Conservation (phyloP, 2,888 invertebrate species). For the Oxyscelio sp. region DNA sequence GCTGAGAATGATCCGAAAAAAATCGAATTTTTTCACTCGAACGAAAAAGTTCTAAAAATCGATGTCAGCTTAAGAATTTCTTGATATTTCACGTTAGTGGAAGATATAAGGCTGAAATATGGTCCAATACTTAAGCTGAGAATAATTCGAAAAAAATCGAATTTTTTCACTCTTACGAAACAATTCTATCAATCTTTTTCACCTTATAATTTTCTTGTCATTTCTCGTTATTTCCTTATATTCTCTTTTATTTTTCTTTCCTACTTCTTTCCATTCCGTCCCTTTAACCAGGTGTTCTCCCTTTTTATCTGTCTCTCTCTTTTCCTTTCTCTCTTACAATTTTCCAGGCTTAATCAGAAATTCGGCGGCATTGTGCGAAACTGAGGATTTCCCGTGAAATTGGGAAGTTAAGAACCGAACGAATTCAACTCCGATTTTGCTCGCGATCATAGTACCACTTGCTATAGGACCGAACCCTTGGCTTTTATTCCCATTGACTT, state of each 20-base stretch:
- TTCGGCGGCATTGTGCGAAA: slow-evolving; percentile 61
- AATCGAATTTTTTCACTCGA: no score
- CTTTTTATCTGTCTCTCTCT: slow-evolving; percentile 9
- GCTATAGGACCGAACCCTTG: not conserved
- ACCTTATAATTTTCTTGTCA: no score
- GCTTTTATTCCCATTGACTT: slow-evolving; percentile 34
- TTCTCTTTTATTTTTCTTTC: slow-evolving; percentile 27
- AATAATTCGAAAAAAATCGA: no score
- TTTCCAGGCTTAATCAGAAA: slow-evolving; percentile 64
- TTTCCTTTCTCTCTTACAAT: slow-evolving; percentile 58
- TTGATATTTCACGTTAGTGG: no score
- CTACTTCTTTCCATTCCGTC: slow-evolving; percentile 34
- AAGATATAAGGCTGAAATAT: no score
- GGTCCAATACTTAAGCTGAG: no score
- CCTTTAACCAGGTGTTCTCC: slow-evolving; percentile 47
- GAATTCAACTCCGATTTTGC: slow-evolving; percentile 43
- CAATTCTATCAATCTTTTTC: no score
- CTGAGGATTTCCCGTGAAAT: slow-evolving; percentile 72
- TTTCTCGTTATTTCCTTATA: no score
- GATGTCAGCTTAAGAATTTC: no score
- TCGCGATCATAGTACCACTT: slow-evolving; percentile 26
- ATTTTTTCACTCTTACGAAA: no score
- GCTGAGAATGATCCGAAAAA: no score
- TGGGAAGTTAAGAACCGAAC: slow-evolving; percentile 66
- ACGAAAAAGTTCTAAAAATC: no score